A percentile compares a stretch with the other conserved stretches of the same genome.
Evolutionary conservation across 2,113 vertebrate species (phyloP).

Genomic region (Acrocephalus kingi): DNA sequence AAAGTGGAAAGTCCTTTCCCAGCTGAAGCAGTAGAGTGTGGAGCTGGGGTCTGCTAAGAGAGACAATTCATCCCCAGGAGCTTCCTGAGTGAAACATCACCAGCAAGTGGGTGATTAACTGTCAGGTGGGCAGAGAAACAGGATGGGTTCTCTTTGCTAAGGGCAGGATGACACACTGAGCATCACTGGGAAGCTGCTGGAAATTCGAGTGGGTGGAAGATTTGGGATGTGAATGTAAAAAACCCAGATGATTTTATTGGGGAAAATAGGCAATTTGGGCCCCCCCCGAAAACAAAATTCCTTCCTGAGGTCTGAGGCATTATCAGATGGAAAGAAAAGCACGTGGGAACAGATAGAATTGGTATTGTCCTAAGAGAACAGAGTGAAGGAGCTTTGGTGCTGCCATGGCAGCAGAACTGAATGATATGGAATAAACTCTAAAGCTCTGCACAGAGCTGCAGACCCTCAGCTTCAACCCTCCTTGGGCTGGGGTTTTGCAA

Average conservation of each 20-base stretch:
- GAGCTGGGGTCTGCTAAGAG: background rate
- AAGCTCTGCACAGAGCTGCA: background rate
- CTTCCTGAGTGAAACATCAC: background rate
- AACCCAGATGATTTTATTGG: background rate
- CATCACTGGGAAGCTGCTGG: background rate
- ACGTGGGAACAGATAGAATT: background rate
- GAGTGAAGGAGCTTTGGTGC: background rate
- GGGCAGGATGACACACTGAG: slow-evolving; percentile 7
- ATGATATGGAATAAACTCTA: accelerated
- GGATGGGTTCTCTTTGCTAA: background rate
- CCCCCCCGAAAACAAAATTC: background rate
- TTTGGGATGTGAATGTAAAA: background rate
- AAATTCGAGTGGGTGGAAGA: background rate
- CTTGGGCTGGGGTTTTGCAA: background rate
- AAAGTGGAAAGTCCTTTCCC: background rate
- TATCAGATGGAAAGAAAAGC: background rate
- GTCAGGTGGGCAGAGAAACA: background rate
- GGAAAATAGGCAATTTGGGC: background rate
- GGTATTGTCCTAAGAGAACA: background rate
- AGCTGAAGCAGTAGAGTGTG: background rate
- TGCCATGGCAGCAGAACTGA: background rate
- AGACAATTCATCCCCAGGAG: background rate
- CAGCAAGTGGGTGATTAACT: slow-evolving; percentile 7
- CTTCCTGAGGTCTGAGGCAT: background rate
- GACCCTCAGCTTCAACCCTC: background rate